Conservation (phyloP, 2,888 invertebrate genomes). For the Loripinus fragilis region DNA sequence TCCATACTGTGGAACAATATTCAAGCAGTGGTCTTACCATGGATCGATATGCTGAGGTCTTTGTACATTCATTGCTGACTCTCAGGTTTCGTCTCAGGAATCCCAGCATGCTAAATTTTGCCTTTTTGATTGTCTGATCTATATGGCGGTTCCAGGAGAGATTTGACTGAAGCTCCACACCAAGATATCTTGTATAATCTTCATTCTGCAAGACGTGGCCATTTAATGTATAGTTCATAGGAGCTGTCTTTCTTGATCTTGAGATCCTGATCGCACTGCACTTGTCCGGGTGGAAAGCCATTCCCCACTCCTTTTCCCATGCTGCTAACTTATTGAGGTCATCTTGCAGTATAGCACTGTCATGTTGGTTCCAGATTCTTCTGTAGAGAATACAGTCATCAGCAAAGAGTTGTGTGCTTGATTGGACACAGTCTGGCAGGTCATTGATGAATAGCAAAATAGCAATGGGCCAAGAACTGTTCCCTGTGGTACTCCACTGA, state of each 20-base stretch:
- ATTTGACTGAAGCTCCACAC: neutral
- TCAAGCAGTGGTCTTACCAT: too few relatives aligned
- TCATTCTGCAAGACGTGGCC: neutral
- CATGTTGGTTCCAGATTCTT: too few relatives aligned
- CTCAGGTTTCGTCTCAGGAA: neutral
- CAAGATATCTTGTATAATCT: too few relatives aligned
- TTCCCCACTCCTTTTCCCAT: constrained; percentile 5
- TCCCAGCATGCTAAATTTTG: neutral
- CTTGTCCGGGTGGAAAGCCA: constrained; percentile 11
- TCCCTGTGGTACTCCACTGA: too few relatives aligned
- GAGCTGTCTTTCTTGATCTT: neutral
- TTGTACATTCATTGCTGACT: neutral
- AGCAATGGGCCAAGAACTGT: too few relatives aligned
- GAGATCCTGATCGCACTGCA: neutral
- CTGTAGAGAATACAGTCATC: too few relatives aligned
- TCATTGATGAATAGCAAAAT: too few relatives aligned
- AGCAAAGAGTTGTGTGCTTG: too few relatives aligned
- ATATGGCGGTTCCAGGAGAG: neutral
- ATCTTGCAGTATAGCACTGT: too few relatives aligned
- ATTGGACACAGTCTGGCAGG: too few relatives aligned
- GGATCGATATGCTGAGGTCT: neutral
- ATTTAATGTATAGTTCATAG: neutral
- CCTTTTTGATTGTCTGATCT: neutral
- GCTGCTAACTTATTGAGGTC: too few relatives aligned
- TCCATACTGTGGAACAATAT: too few relatives aligned